Evolutionary conservation across 2,797 vertebrate genomes (phyloP).

Genomic region (Chelon labrosus): DNA sequence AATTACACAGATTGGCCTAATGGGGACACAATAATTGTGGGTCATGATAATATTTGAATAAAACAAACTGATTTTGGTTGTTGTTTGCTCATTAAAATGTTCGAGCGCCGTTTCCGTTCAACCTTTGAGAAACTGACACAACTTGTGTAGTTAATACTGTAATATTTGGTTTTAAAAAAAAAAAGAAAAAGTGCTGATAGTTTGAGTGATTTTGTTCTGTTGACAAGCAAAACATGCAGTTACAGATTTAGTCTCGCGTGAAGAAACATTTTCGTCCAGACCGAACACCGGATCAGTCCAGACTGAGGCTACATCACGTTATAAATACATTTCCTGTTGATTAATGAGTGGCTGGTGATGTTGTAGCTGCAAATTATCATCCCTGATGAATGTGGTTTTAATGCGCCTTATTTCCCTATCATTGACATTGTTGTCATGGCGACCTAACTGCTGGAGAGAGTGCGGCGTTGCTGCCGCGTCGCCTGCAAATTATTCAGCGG

Average conservation of each 20-base stretch:
- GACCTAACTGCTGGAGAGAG: no score
- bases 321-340: no score
- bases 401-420: no score
- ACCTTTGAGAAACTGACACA: background rate
- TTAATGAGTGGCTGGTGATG: no score
- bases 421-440: no score
- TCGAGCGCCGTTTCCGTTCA: background rate
- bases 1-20: slow-evolving; percentile 62
- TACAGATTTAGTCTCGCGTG: background rate
- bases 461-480: no score
- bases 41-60: slow-evolving; percentile 48
- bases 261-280: background rate
- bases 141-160: background rate
- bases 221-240: background rate
- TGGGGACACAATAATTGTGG: slow-evolving; percentile 57
- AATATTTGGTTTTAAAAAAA: background rate
- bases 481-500: no score
- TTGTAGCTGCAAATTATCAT: no score
- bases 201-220: background rate
- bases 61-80: slow-evolving; percentile 38
- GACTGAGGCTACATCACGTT: no score
- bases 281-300: background rate
- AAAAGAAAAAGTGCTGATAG: no score
- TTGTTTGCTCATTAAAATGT: slow-evolving; percentile 13
- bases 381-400: no score